These are phyloP conservation scores for Coracias cyanogaster DNA, from an alignment of 2,797 vertebrate species.

Conservation along the genomic window DNA sequence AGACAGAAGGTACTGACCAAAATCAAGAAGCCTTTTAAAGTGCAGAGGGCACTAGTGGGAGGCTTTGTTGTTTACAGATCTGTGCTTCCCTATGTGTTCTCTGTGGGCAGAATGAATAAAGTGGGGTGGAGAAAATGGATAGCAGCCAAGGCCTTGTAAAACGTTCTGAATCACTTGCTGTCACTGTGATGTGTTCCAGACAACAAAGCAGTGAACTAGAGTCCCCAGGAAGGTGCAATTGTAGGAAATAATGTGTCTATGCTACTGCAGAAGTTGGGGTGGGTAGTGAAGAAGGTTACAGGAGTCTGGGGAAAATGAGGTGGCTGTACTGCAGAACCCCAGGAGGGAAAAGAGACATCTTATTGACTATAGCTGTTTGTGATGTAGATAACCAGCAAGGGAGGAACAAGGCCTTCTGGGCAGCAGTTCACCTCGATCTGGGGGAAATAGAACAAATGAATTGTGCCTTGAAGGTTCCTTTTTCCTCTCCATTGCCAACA, in stretches of 20 bases:
- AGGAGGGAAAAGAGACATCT: background rate
- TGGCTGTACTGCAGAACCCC: background rate
- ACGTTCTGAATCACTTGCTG: background rate
- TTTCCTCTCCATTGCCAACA: background rate
- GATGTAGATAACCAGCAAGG: background rate
- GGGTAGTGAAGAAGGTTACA: background rate
- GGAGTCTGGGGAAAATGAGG: background rate
- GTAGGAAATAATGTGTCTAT: accelerated
- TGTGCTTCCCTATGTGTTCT: background rate
- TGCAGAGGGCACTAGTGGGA: background rate
- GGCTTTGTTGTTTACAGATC: background rate
- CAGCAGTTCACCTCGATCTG: background rate
- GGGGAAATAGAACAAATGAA: background rate
- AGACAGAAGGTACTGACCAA: background rate
- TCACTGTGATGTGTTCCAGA: background rate
- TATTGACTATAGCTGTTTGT: background rate
- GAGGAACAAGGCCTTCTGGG: background rate
- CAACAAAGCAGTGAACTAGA: background rate
- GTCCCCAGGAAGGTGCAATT: background rate
- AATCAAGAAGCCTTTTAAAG: background rate
- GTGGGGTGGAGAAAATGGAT: background rate
- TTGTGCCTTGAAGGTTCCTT: background rate
- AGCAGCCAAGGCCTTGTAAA: background rate
- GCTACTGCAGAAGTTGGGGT: background rate
- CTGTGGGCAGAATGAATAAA: background rate